Conservation (phyloP, 2,888 invertebrate species). For the Volucella inflata region DNA sequence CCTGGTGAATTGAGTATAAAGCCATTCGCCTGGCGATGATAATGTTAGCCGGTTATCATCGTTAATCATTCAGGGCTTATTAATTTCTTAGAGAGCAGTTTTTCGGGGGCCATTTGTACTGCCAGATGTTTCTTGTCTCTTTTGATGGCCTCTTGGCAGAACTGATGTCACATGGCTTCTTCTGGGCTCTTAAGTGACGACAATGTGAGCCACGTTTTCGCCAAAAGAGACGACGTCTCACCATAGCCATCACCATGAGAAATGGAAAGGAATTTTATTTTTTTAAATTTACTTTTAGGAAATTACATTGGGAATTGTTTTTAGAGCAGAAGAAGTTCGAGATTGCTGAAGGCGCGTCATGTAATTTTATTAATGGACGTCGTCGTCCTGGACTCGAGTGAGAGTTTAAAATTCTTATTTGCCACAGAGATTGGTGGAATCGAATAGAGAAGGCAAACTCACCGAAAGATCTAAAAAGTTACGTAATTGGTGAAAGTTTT, state of each 20-base stretch:
- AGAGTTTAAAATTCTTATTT: slow-evolving; percentile 25
- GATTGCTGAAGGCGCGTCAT: slow-evolving; percentile 39
- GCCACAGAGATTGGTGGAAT: no score
- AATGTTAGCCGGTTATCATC: slow-evolving; percentile 73
- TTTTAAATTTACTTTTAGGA: slow-evolving; percentile 52
- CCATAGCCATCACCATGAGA: slow-evolving; percentile 46
- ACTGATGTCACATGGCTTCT: slow-evolving; percentile 46
- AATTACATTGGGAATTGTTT: slow-evolving; percentile 70
- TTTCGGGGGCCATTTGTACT: slow-evolving; percentile 70
- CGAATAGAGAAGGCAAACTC: no score
- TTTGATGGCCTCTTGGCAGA: slow-evolving; percentile 45
- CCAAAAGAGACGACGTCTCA: slow-evolving; percentile 33
- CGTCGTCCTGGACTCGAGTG: slow-evolving; percentile 19
- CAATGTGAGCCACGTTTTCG: slow-evolving; percentile 48
- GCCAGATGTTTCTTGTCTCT: slow-evolving; percentile 72
- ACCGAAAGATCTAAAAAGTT: no score
- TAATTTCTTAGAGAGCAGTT: slow-evolving; percentile 72
- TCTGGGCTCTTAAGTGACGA: slow-evolving; percentile 63
- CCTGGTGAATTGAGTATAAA: not conserved
- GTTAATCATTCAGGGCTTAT: slow-evolving; percentile 76
- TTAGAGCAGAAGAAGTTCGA: slow-evolving; percentile 49
- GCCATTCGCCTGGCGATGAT: slow-evolving; percentile 63
- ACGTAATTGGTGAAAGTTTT: no score
- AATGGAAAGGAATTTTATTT: slow-evolving; percentile 45
- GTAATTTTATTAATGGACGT: slow-evolving; percentile 69